Base-by-base conservation (phyloP, 2,113 vertebrate species). In the Erythrocercus mccallii region DNA sequence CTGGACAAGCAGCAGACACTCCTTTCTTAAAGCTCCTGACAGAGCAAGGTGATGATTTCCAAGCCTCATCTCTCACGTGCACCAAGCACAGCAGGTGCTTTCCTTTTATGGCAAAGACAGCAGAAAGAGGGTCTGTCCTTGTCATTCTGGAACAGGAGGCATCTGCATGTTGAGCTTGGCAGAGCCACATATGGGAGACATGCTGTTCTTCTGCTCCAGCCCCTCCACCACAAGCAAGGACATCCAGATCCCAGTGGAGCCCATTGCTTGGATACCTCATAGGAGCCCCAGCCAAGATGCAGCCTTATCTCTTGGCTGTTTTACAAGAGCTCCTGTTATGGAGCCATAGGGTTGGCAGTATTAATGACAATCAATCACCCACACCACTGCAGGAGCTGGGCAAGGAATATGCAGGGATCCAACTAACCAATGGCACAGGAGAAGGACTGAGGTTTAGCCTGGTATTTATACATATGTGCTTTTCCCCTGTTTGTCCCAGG, bases 111-210 rank as follows among this genome's bases (percentile, higher is more conserved):
- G 50, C 12, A 27, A 33, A 76, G 24, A 6, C 1, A 2, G 15
- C 30, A 51, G 56, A 42, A 71, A 42, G 20, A 54, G 30, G 16
- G 15, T 5, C 64, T 80, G 53, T 68, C 40, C 57, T 72, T 48
- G 37, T 45, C 38, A 2, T 56, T 24, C 58, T 44, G 33, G 24
- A 74, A 12, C 68, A 86, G 0, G 0, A 77, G 60, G 11, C 18
- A 60, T 30, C 68, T 30, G 28, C 44, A 16, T 62, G 23, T 22
- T 16, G 38, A 77, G 42, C 50, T 74, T 85, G 78, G 65, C 60
- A 88, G 19, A 58, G 65, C 30, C 48, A 22, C 5, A 11, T 33
- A 21, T 0, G 10, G 60, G 44, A 70, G 38, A 58, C 28, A 65
- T 0, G 0, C 62, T 69, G 38, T 27, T 23, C 68, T 61, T 16